Evolutionary conservation across 1,140 invertebrate species (phyloP), one percentile per base, ranked within the genome.

Genomic region (Lycorma delicatula): DNA sequence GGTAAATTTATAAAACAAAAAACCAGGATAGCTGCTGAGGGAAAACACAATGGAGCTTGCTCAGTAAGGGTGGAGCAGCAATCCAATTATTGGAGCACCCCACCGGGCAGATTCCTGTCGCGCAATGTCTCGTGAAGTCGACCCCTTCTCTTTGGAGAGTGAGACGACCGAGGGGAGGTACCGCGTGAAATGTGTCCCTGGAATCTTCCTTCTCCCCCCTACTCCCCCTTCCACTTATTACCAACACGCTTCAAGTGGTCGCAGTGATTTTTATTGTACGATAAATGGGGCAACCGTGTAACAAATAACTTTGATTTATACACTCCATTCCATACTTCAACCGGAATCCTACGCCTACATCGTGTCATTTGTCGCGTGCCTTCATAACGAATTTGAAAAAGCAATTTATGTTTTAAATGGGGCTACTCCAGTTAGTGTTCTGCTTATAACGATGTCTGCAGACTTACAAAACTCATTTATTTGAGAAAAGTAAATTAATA

Each of bases 101-200:
- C 20, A 3, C 41, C 41, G 11, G 41, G 7, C 41, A 22, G 16
- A 44, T 44, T 44, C 41, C 41, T 20, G 41, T 44, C 16, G 41
- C 6, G 41, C 41, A 44, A 44, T 44, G 41, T 44, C 41, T 44
- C 41, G 41, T 44, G 41, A 44, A 44, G 41, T 44, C 41, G 41
- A 16, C 41, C 16, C 9, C 41, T 9, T 34, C 31, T 9, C 9
- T 34, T 22, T 22, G 16, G 9, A 22, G 2, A 44, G 11, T 18
- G 36, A n/a, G 36, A 38, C 36, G 13, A 7, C 36, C 36, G 36
- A 13, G 9, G 9, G 31, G 36, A 18, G 36, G 36, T 18, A 38
- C 13, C 36, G 36, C 36, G 2, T 38, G 36, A 38, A 38, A 38
- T 38, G 36, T 38, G 36, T 38, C 36, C 36, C 7, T 13, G 7